Evolutionary conservation across 2,888 invertebrate genomes (phyloP).

Genomic region (Aradus depressus): DNA sequence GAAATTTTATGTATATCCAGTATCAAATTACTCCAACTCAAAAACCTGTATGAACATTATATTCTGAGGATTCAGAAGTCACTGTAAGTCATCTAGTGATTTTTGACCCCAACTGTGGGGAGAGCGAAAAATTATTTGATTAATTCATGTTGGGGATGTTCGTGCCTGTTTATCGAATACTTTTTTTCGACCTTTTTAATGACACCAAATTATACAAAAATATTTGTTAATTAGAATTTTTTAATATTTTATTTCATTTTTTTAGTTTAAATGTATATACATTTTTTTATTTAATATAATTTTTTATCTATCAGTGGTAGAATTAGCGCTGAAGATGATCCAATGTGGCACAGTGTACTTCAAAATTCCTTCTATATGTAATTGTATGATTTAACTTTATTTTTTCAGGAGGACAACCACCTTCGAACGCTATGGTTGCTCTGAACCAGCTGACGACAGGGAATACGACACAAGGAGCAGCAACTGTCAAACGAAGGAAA

Average conservation of each 20-base stretch:
- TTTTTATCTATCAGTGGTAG: too few relatives aligned
- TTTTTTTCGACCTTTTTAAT: too few relatives aligned
- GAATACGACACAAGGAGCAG: constrained; percentile 38
- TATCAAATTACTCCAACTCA: too few relatives aligned
- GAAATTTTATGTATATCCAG: too few relatives aligned
- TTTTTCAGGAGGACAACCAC: constrained; percentile 62
- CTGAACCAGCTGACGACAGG: constrained; percentile 76
- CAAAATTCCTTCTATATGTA: background rate
- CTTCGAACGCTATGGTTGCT: constrained; percentile 79
- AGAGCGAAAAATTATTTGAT: too few relatives aligned
- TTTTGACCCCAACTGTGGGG: too few relatives aligned
- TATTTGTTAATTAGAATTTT: background rate
- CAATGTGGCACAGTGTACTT: background rate
- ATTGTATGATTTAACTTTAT: background rate
- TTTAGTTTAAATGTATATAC: background rate
- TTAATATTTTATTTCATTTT: background rate
- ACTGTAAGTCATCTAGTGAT: too few relatives aligned
- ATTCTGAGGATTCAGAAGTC: too few relatives aligned
- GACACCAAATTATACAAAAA: too few relatives aligned
- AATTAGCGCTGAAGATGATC: background rate
- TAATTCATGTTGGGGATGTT: too few relatives aligned
- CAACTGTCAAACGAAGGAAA: constrained; percentile 80
- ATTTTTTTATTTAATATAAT: background rate
- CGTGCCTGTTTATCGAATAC: too few relatives aligned
- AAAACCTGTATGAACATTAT: too few relatives aligned